Evolutionary conservation across 2,888 invertebrate genomes (phyloP), one percentile per base, ranked within the genome.

Genomic region (Sinohyriopsis cumingii): DNA sequence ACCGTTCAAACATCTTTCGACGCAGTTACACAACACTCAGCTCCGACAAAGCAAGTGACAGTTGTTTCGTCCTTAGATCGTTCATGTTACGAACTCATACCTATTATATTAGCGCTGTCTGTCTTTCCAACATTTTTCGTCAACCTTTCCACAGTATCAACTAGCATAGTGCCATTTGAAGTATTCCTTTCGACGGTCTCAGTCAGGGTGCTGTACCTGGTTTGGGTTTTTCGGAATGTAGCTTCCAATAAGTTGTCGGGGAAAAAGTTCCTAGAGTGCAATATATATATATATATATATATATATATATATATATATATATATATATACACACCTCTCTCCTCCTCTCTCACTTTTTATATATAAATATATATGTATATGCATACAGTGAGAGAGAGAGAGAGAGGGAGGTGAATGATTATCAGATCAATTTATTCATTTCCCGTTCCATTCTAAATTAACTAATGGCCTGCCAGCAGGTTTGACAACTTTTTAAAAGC

Each of bases 81-180:
- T 45, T 24, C 7, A 63, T 63, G 6, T n/a, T 45, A 63, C 3
- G 15, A 18, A 59, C 9, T n/a, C 63, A 33, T 71, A 80, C 81
- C 82, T 18, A 81, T 68, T 19, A 90, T 57, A 87, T 89, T 70
- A 80, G 94, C 71, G 95, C 95, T 82, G 95, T 95, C 72, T 5
- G 73, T 67, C 28, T 72, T 77, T 3, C 75, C 72, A 0, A 71
- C 24, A 28, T 67, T 72, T 67, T 76, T 80, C 7, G 53, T 59
- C 12, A 71, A 22, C 12, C 45, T 54, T 3, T 15, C 15, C n/a
- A 67, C 19, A 3, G 68, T 65, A 3, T 33, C 33, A n/a, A 62
- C 68, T 3, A 59, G 28, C 0, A 65, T 54, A 20, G 75, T 71
- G 2, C 72, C 75, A 65, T 72, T 76, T 7, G 78, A 71, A 1